Evolutionary conservation across 1,140 invertebrate genomes (phyloP), one percentile per base, ranked within the genome.

Genomic region (Lepidurus couesii): DNA sequence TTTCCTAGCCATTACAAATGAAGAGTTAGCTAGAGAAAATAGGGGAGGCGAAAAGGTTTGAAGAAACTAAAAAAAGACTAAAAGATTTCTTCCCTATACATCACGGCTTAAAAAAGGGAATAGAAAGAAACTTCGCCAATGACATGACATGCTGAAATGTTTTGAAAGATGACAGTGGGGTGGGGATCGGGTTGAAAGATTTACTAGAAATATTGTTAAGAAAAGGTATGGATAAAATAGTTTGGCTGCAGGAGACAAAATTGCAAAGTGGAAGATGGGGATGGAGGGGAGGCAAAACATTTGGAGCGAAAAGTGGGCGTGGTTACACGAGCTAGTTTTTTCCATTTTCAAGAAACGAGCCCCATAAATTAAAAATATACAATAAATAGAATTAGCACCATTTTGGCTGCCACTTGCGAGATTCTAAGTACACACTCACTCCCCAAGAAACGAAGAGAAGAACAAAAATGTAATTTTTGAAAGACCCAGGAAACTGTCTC

Each of bases 261-360:
- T n/a, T 65, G 16, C 13, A 65, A 16, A 65, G 53, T 65, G 53
- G n/a, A 65, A 65, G 53, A 65, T 65, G 7, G 53, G 53, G 21
- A n/a, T 65, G 21, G 53, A 65, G 8, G 53, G 53, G 53, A 65
- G 5, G 53, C 34, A 65, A 13, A 65, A 11, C 21, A n/a, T 65
- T 65, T 65, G 16, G 53, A 65, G 53, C 53, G 53, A 65, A 65
- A 65, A 65, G 53, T 65, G 53, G 53, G 16, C 21, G 53, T 65
- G 53, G 21, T 65, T 65, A 21, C 53, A 10, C 16, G 21, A 65
- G 53, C 53, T n/a, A 65, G 7, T n/a, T 65, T 1, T 13, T 65
- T 53, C 47, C 16, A 21, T 7, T 21, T 65, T 65, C 53, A n/a
- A 34, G 34, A 34, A 34, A 65, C n/a, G 16, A 7, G 16, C 13